Evolutionary conservation across 1,140 invertebrate genomes (phyloP).

Genomic region (Zeugodacus cucurbitae): DNA sequence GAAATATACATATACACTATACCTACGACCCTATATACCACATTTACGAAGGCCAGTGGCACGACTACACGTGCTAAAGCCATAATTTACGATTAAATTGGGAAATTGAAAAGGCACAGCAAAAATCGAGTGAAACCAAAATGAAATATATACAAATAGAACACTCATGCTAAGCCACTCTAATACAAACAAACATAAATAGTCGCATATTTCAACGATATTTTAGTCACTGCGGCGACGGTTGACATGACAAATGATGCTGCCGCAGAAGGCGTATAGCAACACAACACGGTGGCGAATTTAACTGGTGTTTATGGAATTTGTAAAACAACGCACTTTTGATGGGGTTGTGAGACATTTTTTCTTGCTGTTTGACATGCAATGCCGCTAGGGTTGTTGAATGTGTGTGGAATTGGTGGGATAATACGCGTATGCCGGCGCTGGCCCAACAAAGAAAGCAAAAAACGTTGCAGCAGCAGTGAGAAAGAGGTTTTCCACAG

Average conservation of each 20-base stretch:
- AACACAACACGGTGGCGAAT: not conserved
- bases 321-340: conserved; percentile 13
- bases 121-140: not conserved
- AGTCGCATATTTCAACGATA: not conserved
- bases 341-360: not conserved
- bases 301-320: conserved; percentile 27
- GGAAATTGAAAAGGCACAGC: conserved; percentile 45
- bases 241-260: conserved; percentile 28
- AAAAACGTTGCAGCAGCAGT: not conserved
- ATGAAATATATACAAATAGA: not conserved
- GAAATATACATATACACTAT: not conserved
- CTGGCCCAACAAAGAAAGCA: not conserved
- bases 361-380: not conserved
- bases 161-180: not conserved
- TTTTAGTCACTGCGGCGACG: not conserved
- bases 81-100: conserved; percentile 47
- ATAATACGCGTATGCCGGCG: not conserved
- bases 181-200: not conserved
- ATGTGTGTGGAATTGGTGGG: not conserved
- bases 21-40: not conserved
- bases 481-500: not conserved
- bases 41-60: not conserved
- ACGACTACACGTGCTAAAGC: conserved; percentile 42
- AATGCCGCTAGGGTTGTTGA: not conserved
- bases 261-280: not conserved